phyloP scores from a whole-genome alignment of 2,888 invertebrate species.

The Oxyteleia sp. region DNA sequence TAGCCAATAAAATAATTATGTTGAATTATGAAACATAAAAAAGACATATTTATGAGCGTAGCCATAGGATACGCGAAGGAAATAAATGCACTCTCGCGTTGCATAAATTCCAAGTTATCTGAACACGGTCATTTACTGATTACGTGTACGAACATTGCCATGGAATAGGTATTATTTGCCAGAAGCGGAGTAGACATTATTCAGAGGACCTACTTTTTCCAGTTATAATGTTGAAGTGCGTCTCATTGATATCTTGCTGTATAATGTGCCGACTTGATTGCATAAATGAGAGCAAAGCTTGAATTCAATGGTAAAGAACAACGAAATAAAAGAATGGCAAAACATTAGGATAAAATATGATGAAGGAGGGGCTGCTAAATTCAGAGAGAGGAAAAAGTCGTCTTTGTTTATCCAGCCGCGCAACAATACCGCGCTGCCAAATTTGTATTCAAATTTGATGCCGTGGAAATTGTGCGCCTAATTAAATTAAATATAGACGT shows the following conservation, averaged over 20 bases:
- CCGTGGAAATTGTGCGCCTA: conserved; percentile 13
- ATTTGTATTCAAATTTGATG: conserved; percentile 44
- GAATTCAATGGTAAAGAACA: conserved; percentile 45
- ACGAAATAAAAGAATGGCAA: conserved; percentile 20
- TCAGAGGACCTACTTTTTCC: conserved; percentile 66
- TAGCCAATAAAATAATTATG: conserved; percentile 70
- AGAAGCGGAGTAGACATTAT: conserved; percentile 67
- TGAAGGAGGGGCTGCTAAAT: conserved; percentile 6
- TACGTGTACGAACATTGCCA: conserved; percentile 62
- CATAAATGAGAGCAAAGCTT: conserved; percentile 53
- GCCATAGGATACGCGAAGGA: conserved; percentile 39
- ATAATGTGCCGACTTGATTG: conserved; percentile 52
- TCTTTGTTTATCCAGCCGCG: conserved; percentile 31
- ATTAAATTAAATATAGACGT: conserved; percentile 10
- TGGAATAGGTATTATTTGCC: conserved; percentile 67
- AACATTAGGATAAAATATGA: conserved; percentile 19
- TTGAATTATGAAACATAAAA: conserved; percentile 59
- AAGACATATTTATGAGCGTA: conserved; percentile 52
- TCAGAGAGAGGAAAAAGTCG: background rate
- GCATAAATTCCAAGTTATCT: conserved; percentile 66
- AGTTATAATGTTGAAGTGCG: conserved; percentile 66
- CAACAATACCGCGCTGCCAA: conserved; percentile 49
- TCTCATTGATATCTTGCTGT: conserved; percentile 60
- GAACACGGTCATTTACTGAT: conserved; percentile 68
- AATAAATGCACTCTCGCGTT: conserved; percentile 57